Base-by-base conservation (phyloP, 1,140 invertebrate species). In the Drosophila carrolli region DNA sequence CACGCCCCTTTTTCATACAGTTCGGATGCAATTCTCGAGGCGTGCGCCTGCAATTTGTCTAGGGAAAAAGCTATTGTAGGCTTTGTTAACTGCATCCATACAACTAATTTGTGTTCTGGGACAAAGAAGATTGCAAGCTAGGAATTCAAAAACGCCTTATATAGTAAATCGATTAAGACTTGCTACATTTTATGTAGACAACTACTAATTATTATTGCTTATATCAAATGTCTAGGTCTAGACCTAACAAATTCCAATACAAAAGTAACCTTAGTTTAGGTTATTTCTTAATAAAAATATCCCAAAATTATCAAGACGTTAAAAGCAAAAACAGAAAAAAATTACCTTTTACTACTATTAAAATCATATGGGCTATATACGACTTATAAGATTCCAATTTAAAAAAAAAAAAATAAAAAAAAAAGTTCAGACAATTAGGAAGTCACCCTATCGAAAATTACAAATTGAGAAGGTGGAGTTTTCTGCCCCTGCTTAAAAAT, bases 11-110 rank as follows among this genome's bases (percentile, higher is more conserved):
- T 38, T 6, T 13, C 43, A 23, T 37, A 14, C 10, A 44, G 35
- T 41, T 57, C 32, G 38, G 37, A 48, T 70, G 70, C 51, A 75
- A 75, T 57, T 75, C 27, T 47, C 16, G 35, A 38, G 35, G 73
- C 53, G 40, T 75, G 40, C 16, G 48, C 38, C 41, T 54, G 73
- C 41, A 54, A 75, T 67, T 76, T 59, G 72, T 67, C 67, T 38
- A 46, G n/a, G 41, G 16, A 14, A 48, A 70, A 14, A 48, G 27
- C 14, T 70, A 38, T 71, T 57, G 29, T 1, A 23, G 19, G 41
- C 44, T 48, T 48, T 32, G 29, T 32, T 2, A 32, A 6, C 29
- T 6, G 29, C 8, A 8, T 55, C 16, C 48, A 4, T 16, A 23
- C 13, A 32, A 35, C n/a, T 35, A 35, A 16, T 50, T 32, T 50